These are phyloP conservation scores for Porites lutea DNA, from an alignment of 64 coral and sea anemone genomes.

Conservation along the genomic window DNA sequence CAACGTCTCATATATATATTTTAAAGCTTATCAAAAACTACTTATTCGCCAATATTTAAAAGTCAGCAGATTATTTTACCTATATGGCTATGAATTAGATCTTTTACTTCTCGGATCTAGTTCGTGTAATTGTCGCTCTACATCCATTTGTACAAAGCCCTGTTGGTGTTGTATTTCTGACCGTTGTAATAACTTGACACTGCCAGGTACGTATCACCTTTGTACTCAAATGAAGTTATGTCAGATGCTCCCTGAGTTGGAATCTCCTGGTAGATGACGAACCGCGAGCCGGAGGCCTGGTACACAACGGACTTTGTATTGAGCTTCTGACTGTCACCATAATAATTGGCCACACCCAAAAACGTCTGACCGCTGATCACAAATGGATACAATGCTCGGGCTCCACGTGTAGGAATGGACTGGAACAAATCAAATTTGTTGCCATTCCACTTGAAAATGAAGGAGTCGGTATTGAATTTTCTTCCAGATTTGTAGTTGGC, in stretches of 20 bases:
- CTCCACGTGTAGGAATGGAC: background rate
- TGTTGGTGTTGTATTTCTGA: no score
- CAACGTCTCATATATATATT: no score
- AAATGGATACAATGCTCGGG: background rate
- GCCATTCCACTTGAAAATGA: background rate
- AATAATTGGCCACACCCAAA: background rate
- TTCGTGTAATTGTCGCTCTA: no score
- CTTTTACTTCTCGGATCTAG: no score
- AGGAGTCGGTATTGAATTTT: background rate
- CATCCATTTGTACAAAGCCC: no score
- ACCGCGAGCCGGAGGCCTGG: background rate
- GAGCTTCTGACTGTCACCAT: background rate
- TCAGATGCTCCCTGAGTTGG: background rate
- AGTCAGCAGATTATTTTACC: no score
- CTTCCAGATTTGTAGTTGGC: slow-evolving; percentile 4
- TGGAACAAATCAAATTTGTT: background rate
- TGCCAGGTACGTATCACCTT: no score
- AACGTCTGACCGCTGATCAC: background rate
- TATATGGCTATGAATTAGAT: no score
- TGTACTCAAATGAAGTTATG: background rate
- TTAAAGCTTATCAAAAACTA: no score
- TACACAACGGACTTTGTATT: background rate
- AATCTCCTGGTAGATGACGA: background rate
- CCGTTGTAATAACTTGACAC: no score
- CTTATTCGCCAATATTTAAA: no score